A percentile compares a stretch with the other conserved stretches of the same genome.
Evolutionary conservation across 2,888 invertebrate genomes (phyloP).

Genomic region (Homarus gammarus): DNA sequence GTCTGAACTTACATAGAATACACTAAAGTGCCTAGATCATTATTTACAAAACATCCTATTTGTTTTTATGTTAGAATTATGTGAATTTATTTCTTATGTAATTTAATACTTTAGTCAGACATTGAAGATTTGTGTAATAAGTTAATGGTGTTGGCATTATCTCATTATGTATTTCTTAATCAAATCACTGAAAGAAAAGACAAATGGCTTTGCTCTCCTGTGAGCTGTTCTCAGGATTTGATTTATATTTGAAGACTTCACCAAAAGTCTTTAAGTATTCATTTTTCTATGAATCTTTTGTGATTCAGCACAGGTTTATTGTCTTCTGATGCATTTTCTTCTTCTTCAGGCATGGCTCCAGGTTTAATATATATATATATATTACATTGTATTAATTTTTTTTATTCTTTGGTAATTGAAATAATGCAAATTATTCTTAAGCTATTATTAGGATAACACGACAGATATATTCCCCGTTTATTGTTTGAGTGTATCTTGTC

Average conservation of each 20-base stretch:
- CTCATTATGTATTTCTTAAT: not conserved
- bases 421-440: not conserved
- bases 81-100: not conserved
- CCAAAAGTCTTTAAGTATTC: not conserved
- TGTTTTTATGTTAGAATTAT: not conserved
- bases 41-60: not conserved
- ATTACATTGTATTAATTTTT: not conserved
- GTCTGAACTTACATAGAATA: not conserved
- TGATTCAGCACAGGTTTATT: not conserved
- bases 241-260: not conserved
- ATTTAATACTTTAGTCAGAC: not conserved
- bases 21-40: constrained; percentile 34
- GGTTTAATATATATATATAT: not conserved
- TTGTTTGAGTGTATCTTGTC: not conserved
- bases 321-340: not conserved
- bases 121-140: not conserved
- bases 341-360: not conserved
- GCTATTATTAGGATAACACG: not conserved
- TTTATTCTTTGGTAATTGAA: not conserved
- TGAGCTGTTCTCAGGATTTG: not conserved
- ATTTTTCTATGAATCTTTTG: not conserved
- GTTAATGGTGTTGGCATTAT: not conserved
- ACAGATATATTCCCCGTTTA: not conserved
- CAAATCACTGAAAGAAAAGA: not conserved
- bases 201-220: not conserved